These are phyloP conservation scores for Thunnus maccoyii DNA, from an alignment of 2,113 vertebrate species.

Conservation along the genomic window DNA sequence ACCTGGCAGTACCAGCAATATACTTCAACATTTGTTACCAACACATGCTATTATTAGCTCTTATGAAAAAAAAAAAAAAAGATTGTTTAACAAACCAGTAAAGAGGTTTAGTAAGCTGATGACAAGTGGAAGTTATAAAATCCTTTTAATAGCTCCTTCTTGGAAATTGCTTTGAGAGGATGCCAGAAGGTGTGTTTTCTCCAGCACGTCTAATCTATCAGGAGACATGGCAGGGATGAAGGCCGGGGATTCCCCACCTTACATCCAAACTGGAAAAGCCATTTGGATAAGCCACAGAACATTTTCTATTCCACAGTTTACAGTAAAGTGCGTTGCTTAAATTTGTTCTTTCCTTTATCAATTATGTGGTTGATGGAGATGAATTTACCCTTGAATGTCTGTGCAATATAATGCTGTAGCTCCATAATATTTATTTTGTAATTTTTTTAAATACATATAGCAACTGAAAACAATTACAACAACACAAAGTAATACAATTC, in stretches of 20 bases:
- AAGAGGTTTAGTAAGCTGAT: not conserved
- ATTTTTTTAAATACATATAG: not conserved
- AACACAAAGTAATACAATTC: not conserved
- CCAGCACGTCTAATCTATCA: slow-evolving; percentile 38
- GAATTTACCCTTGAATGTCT: not conserved
- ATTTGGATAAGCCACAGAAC: slow-evolving; percentile 23
- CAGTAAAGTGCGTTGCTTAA: not conserved
- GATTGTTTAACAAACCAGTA: no score
- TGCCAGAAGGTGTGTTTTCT: slow-evolving; percentile 53
- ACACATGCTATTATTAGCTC: not conserved
- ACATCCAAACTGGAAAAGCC: slow-evolving; percentile 35
- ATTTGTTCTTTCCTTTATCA: slow-evolving; percentile 37
- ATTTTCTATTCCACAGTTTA: slow-evolving; percentile 1
- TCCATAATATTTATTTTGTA: not conserved
- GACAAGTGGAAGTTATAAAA: slow-evolving; percentile 4
- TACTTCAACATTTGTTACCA: not conserved
- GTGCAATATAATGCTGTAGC: not conserved
- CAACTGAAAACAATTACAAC: not conserved
- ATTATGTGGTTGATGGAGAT: slow-evolving; percentile 14
- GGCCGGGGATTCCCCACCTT: slow-evolving; percentile 51
- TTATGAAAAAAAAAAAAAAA: not conserved
- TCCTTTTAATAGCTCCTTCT: slow-evolving; percentile 19
- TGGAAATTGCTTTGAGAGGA: slow-evolving; percentile 15
- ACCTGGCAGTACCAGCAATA: not conserved
- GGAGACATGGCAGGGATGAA: slow-evolving; percentile 33